Evolutionary conservation across 1,140 invertebrate genomes (phyloP).

Genomic region (Drosophila sturtevanti): DNA sequence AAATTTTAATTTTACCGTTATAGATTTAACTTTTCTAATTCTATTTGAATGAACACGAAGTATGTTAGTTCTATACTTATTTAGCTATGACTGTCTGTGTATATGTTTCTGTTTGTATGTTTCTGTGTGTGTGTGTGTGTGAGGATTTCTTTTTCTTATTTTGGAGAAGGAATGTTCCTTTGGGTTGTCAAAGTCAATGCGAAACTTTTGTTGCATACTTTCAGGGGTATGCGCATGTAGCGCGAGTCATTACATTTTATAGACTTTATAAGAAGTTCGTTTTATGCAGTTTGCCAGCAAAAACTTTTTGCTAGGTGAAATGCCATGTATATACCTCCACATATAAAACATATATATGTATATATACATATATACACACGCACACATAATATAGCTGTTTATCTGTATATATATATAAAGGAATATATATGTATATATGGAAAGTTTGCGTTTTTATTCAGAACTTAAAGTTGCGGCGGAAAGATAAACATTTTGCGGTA

Average conservation of each 20-base stretch:
- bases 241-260: slow-evolving; percentile 79
- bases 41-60: background rate
- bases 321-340: slow-evolving; percentile 41
- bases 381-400: background rate
- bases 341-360: slow-evolving; percentile 14
- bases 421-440: slow-evolving; percentile 9
- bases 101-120: background rate
- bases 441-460: slow-evolving; percentile 29
- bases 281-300: slow-evolving; percentile 68
- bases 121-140: slow-evolving; percentile 35
- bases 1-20: background rate
- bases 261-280: slow-evolving; percentile 78
- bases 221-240: slow-evolving; percentile 63
- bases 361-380: slow-evolving; percentile 7
- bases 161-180: slow-evolving; percentile 40
- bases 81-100: background rate
- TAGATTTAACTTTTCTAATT: slow-evolving; percentile 1
- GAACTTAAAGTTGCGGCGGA: slow-evolving; percentile 25
- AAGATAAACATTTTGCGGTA: slow-evolving; percentile 40
- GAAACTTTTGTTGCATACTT: slow-evolving; percentile 75
- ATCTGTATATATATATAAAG: slow-evolving; percentile 8
- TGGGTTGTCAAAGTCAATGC: slow-evolving; percentile 61
- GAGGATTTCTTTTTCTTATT: slow-evolving; percentile 26
- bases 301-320: slow-evolving; percentile 58
- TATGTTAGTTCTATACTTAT: background rate